Conservation (phyloP, 2,888 invertebrate species). For the Agapetus fuscipes region DNA sequence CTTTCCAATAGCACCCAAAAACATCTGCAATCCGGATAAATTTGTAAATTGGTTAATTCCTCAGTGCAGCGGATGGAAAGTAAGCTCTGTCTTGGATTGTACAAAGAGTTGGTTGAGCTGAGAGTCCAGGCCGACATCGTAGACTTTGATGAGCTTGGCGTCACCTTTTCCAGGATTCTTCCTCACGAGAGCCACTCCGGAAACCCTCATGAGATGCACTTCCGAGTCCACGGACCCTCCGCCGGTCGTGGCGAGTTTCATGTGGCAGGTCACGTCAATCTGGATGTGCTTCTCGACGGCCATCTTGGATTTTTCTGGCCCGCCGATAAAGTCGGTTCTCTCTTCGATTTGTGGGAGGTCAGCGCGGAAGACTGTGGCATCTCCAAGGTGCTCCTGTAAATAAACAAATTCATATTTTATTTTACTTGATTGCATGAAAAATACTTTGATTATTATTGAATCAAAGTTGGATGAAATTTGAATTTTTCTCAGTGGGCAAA, state of each 20-base stretch:
- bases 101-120: slow-evolving; percentile 57
- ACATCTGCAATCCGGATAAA: no score
- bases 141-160: slow-evolving; percentile 50
- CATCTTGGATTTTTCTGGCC: slow-evolving; percentile 26
- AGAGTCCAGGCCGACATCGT: slow-evolving; percentile 59
- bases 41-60: no score
- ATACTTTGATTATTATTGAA: no score
- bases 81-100: slow-evolving; percentile 53
- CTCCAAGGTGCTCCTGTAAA: slow-evolving; percentile 45
- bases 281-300: slow-evolving; percentile 56
- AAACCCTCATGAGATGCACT: slow-evolving; percentile 56
- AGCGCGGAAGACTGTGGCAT: slow-evolving; percentile 57
- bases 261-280: slow-evolving; percentile 58
- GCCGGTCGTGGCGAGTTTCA: slow-evolving; percentile 49
- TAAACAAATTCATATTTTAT: neutral
- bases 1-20: no score
- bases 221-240: slow-evolving; percentile 47
- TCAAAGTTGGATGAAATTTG: no score
- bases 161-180: slow-evolving; percentile 47
- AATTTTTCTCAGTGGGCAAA: no score
- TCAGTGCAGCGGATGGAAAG: slow-evolving; percentile 51
- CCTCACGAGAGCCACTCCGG: slow-evolving; percentile 54
- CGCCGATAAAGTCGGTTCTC: slow-evolving; percentile 48
- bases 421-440: neutral
- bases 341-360: slow-evolving; percentile 59